These are phyloP conservation scores for Troides helena DNA, from an alignment of 2,888 invertebrate species.

Conservation along the genomic window DNA sequence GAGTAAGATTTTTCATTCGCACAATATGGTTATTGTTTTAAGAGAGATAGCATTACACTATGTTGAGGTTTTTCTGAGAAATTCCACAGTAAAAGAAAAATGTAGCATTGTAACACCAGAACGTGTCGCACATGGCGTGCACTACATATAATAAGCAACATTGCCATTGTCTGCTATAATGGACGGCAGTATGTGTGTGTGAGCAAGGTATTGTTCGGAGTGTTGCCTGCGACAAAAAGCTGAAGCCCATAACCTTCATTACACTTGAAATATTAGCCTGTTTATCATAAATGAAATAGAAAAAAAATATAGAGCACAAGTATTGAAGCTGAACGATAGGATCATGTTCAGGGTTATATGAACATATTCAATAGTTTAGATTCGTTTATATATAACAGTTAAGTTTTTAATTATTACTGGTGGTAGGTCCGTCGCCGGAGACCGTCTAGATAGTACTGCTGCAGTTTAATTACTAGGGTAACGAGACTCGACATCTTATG, in stretches of 20 bases:
- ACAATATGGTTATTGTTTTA: not conserved
- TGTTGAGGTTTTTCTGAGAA: not conserved
- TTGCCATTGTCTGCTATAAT: slow-evolving; percentile 22
- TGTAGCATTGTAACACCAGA: slow-evolving; percentile 9
- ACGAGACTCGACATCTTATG: too few relatives aligned
- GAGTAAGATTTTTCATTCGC: not conserved
- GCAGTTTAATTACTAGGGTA: too few relatives aligned
- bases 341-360: too few relatives aligned
- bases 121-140: slow-evolving; percentile 16
- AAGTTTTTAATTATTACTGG: too few relatives aligned
- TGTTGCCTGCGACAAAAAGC: slow-evolving; percentile 12
- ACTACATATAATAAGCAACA: slow-evolving; percentile 19
- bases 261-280: not conserved
- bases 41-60: not conserved
- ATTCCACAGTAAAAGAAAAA: not conserved
- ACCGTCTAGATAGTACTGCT: too few relatives aligned
- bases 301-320: too few relatives aligned
- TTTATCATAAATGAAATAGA: too few relatives aligned
- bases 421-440: too few relatives aligned
- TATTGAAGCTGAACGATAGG: too few relatives aligned
- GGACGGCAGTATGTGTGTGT: slow-evolving; percentile 18
- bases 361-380: too few relatives aligned
- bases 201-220: slow-evolving; percentile 20
- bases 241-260: slow-evolving; percentile 5
- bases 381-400: too few relatives aligned